Percentiles rank a stretch among this genome's conserved stretches.
Conservation (phyloP, 2,113 vertebrate genomes). For the Seriola quinqueradiata region DNA sequence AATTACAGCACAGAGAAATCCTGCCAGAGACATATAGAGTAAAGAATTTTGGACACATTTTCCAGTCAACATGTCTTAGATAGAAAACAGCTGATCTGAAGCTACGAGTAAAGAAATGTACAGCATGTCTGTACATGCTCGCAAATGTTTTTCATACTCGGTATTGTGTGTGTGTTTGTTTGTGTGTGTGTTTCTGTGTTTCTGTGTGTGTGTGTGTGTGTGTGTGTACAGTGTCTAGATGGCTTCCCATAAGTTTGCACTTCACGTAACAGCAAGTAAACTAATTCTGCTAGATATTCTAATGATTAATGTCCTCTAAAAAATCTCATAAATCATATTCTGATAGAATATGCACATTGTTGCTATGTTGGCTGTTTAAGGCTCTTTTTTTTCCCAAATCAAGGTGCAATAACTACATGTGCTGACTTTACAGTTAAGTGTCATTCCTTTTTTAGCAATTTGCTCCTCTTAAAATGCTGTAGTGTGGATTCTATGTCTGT, state of each 20-base stretch:
- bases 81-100: conserved; percentile 42
- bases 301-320: conserved; percentile 1
- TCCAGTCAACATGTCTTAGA: conserved; percentile 15
- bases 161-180: background rate
- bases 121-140: background rate
- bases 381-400: background rate
- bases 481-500: background rate
- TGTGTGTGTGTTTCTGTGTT: background rate
- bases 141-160: background rate
- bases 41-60: conserved; percentile 36
- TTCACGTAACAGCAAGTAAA: conserved; percentile 13
- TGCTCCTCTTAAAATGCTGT: background rate
- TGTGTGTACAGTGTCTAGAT: background rate
- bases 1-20: conserved; percentile 28
- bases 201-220: background rate
- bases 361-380: background rate
- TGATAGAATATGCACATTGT: background rate
- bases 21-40: conserved; percentile 34
- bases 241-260: conserved; percentile 10
- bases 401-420: background rate
- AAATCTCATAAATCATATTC: background rate
- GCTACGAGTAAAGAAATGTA: background rate
- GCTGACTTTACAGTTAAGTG: background rate
- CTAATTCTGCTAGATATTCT: background rate
- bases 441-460: background rate